Evolutionary conservation across 2,797 vertebrate genomes (phyloP).

Genomic region (Triplophysa yarkandensis): DNA sequence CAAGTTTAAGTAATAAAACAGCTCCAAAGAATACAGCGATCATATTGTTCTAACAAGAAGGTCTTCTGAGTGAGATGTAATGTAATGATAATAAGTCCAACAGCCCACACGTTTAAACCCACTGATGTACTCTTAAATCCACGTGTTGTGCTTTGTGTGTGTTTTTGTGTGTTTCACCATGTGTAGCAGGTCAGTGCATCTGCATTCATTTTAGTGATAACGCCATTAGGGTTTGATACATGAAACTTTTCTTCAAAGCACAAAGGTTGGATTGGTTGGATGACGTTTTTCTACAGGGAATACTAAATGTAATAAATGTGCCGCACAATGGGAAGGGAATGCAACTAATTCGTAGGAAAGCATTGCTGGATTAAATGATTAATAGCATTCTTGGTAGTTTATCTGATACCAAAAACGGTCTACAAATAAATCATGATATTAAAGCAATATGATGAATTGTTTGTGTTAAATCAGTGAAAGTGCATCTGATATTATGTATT

Average conservation of each 20-base stretch:
- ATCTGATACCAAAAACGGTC: conserved; percentile 65
- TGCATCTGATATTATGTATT: conserved; percentile 66
- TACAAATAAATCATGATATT: conserved; percentile 81
- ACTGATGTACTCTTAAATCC: conserved; percentile 40
- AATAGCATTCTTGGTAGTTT: conserved; percentile 74
- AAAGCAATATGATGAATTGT: conserved; percentile 77
- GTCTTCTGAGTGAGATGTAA: conserved; percentile 37
- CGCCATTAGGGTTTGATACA: conserved; percentile 60
- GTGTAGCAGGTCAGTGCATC: conserved; percentile 41
- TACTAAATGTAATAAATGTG: conserved; percentile 71
- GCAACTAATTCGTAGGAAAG: conserved; percentile 64
- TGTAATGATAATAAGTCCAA: conserved; percentile 53
- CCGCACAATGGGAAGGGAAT: conserved; percentile 63
- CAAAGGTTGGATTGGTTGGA: conserved; percentile 60
- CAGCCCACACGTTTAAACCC: conserved; percentile 9
- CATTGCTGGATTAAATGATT: conserved; percentile 73
- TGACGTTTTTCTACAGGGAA: conserved; percentile 67
- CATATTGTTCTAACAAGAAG: conserved; percentile 11
- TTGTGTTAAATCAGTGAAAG: conserved; percentile 58
- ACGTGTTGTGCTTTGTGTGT: conserved; percentile 39
- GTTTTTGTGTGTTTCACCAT: conserved; percentile 31
- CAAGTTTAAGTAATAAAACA: conserved; percentile 31
- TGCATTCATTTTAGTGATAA: conserved; percentile 60
- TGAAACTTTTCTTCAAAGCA: conserved; percentile 44
- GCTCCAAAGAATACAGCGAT: conserved; percentile 31